These are phyloP conservation scores for Porites australiensis DNA, from an alignment of 64 coral and sea anemone genomes.

Conservation along the genomic window DNA sequence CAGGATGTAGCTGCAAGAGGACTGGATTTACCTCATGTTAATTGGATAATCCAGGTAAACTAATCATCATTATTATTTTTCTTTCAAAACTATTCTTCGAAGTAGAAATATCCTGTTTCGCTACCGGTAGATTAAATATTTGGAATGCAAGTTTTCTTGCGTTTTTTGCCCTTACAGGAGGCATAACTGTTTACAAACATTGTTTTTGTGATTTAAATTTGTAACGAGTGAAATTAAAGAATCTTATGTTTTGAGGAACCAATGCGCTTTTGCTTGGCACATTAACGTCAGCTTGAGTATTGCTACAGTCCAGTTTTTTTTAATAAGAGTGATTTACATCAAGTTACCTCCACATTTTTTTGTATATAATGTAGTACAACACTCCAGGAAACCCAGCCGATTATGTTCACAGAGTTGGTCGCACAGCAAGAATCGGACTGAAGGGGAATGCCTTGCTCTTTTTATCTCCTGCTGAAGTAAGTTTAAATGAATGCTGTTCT, in stretches of 20 bases:
- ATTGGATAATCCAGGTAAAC: constrained; percentile 92
- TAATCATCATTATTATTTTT: not conserved
- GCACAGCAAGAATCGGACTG: constrained; percentile 91
- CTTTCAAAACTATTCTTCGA: not conserved
- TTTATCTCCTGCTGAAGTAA: constrained; percentile 86
- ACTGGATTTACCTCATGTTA: constrained; percentile 87
- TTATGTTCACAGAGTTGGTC: constrained; percentile 96
- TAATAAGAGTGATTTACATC: not conserved
- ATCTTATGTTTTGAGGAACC: no score
- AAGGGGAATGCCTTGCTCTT: constrained; percentile 90
- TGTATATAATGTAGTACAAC: constrained; percentile 67
- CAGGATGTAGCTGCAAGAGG: constrained; percentile 94
- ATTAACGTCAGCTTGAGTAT: no score
- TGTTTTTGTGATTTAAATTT: no score
- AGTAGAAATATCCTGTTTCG: no score
- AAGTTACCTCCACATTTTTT: not conserved
- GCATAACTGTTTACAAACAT: no score
- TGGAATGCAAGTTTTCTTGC: no score
- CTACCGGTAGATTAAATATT: no score
- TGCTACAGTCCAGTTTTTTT: not conserved
- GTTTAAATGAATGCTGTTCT: not conserved
- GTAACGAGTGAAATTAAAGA: no score
- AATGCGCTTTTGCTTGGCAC: no score
- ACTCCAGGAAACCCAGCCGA: constrained; percentile 84
- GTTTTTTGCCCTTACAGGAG: no score